Evolutionary conservation across 1,140 invertebrate species (phyloP).

Genomic region (Tetragonula clypearis): DNA sequence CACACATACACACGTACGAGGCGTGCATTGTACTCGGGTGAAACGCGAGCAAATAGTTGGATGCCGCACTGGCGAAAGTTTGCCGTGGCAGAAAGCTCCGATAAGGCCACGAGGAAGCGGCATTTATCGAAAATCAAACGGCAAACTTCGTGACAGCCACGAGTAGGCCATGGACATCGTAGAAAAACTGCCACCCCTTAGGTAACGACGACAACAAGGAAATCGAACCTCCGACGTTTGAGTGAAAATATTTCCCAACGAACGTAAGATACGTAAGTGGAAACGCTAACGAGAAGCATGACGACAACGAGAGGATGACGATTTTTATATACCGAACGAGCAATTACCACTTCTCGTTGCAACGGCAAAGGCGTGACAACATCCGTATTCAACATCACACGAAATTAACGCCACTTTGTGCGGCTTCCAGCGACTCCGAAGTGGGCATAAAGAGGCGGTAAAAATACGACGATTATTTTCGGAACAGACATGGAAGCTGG

Average conservation of each 20-base stretch:
- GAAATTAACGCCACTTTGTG: constrained; percentile 68
- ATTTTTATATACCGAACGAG: not conserved
- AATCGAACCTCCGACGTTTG: not conserved
- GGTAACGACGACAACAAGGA: not conserved
- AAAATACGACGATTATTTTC: constrained; percentile 77
- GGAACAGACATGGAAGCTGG: constrained; percentile 65
- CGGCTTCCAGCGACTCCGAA: constrained; percentile 56
- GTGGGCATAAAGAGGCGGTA: constrained; percentile 71
- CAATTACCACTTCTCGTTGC: constrained; percentile 5
- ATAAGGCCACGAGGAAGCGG: constrained; percentile 29
- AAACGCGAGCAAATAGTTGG: constrained; percentile 19
- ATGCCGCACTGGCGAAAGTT: constrained; percentile 36
- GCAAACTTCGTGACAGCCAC: not conserved
- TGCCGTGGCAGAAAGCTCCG: constrained; percentile 15
- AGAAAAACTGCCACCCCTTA: not conserved
- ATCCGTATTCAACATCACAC: constrained; percentile 18
- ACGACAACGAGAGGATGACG: not conserved
- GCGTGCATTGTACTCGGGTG: constrained; percentile 11
- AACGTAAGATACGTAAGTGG: not conserved
- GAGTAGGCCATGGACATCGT: not conserved
- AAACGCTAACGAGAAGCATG: not conserved
- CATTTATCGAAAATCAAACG: constrained; percentile 44
- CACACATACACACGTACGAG: not conserved
- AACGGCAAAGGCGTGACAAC: constrained; percentile 26
- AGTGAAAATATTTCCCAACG: no score